Evolutionary conservation across 1,140 invertebrate genomes (phyloP).

Genomic region (Stegodyphus dumicola): DNA sequence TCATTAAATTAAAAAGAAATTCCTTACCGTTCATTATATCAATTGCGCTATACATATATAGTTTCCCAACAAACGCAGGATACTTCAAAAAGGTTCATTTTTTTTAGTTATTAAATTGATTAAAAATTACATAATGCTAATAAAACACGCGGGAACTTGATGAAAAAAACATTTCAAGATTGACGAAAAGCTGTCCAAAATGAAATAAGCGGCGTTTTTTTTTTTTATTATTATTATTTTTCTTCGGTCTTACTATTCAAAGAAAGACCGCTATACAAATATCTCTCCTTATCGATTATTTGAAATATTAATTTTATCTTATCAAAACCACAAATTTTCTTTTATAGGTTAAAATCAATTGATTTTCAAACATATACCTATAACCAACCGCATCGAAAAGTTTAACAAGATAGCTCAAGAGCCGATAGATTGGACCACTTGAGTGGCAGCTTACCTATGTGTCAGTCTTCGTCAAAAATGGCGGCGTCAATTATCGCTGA

Average conservation of each 20-base stretch:
- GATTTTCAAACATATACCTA: neutral
- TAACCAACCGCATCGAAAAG: constrained; percentile 18
- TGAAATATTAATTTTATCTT: neutral
- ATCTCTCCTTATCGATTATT: neutral
- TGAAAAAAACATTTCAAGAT: no score
- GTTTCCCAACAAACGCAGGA: no score
- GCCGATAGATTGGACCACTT: constrained; percentile 49
- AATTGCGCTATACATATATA: no score
- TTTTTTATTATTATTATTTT: neutral
- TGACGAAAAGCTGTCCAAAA: no score
- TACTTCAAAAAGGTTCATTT: no score
- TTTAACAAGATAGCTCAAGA: constrained; percentile 40
- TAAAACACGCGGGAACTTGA: no score
- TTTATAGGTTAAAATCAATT: constrained; percentile 19
- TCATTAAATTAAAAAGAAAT: no score
- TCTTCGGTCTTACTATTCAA: neutral
- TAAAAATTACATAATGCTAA: no score
- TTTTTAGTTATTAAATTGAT: no score
- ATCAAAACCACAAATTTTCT: neutral
- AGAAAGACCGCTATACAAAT: neutral
- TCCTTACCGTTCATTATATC: no score
- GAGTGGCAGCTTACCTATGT: constrained; percentile 65
- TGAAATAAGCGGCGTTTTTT: no score
- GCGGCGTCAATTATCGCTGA: constrained; percentile 64
- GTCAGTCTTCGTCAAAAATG: constrained; percentile 66